A percentile compares a stretch with the other conserved stretches of the same genome.
phyloP scores from a whole-genome alignment of 1,140 invertebrate species.

The Oncopeltus fasciatus region DNA sequence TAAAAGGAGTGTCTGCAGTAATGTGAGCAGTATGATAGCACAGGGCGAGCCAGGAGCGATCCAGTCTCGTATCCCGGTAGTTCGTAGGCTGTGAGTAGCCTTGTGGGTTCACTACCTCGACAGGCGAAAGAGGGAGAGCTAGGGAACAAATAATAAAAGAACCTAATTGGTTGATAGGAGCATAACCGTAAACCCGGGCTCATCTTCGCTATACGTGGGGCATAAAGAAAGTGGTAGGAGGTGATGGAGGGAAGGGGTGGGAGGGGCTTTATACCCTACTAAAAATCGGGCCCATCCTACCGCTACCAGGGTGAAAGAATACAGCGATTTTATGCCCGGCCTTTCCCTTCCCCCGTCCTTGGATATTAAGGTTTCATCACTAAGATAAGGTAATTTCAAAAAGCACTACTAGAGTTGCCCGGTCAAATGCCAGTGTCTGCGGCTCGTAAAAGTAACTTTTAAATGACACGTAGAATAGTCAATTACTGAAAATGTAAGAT shows the following conservation, averaged over 20 bases:
- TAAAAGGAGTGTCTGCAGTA: no score
- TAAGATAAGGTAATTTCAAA: neutral
- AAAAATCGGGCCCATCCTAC: constrained; percentile 15
- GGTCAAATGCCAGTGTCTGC: neutral
- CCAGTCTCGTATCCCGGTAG: no score
- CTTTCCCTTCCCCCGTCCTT: neutral
- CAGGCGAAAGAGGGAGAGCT: no score
- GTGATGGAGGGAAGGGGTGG: no score
- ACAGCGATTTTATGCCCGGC: constrained; percentile 18
- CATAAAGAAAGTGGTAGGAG: constrained; percentile 10
- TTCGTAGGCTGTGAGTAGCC: no score
- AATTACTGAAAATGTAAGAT: no score
- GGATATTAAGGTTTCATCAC: constrained; percentile 1
- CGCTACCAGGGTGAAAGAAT: constrained; percentile 19
- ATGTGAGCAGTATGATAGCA: no score
- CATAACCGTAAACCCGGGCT: constrained; percentile 18
- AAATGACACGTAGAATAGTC: no score
- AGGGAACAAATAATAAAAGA: constrained; percentile 21
- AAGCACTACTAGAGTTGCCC: neutral
- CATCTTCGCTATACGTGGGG: constrained; percentile 16
- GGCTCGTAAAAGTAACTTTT: no score
- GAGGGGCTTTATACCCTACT: constrained; percentile 11
- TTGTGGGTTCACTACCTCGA: neutral
- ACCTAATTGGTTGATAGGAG: constrained; percentile 20
- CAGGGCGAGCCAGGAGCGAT: no score